phyloP scores from a whole-genome alignment of 2,797 vertebrate species.

The Melanotaenia pygmaea region DNA sequence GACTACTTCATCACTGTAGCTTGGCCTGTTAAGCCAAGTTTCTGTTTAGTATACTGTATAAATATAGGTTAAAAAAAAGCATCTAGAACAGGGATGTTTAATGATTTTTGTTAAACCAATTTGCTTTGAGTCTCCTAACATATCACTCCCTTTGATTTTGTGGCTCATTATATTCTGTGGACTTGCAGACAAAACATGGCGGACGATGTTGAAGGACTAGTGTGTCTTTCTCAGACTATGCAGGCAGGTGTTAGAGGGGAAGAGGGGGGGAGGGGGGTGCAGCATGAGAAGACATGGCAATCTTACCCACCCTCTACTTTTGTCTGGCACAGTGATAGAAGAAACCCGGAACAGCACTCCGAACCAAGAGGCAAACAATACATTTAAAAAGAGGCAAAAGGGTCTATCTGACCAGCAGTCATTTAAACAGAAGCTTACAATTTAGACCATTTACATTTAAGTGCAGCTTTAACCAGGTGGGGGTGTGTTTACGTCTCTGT shows the following conservation, averaged over 20 bases:
- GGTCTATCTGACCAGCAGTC: background rate
- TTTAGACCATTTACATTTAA: constrained; percentile 11
- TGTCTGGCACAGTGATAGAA: constrained; percentile 43
- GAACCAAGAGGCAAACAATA: constrained; percentile 13
- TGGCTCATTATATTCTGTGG: constrained; percentile 49
- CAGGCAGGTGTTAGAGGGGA: constrained; percentile 49
- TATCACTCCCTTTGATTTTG: constrained; percentile 42
- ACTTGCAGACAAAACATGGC: constrained; percentile 43
- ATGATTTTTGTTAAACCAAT: constrained; percentile 22
- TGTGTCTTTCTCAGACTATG: constrained; percentile 38
- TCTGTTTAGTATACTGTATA: background rate
- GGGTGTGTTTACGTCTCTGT: background rate
- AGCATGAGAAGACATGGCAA: constrained; percentile 20
- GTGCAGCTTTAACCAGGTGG: background rate
- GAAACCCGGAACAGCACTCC: constrained; percentile 31
- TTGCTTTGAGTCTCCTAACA: constrained; percentile 25
- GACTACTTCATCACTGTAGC: background rate
- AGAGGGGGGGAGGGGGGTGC: background rate
- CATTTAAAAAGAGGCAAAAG: constrained; percentile 17
- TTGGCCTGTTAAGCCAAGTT: background rate
- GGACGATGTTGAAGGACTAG: constrained; percentile 20
- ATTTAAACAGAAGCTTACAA: background rate
- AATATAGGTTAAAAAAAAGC: constrained; percentile 3
- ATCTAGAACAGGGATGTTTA: constrained; percentile 1
- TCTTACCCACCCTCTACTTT: constrained; percentile 37